Percentiles rank a stretch among this genome's conserved stretches.
These are phyloP conservation scores for Ranitomeya variabilis DNA, from an alignment of 2,113 vertebrate species.

Conservation along the genomic window DNA sequence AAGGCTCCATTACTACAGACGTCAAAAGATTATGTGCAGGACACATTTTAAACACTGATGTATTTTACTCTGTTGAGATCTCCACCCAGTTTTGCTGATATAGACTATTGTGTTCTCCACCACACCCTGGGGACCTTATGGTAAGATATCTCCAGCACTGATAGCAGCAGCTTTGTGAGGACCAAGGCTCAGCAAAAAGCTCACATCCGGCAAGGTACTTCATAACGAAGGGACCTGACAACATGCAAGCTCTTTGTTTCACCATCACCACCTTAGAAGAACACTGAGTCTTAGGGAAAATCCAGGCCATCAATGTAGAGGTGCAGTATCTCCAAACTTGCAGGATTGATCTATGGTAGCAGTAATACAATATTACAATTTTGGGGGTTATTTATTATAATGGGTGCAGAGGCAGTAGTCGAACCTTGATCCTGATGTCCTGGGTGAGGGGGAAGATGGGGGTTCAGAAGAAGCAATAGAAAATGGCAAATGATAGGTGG, in stretches of 20 bases:
- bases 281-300: not conserved
- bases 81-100: slow-evolving; percentile 21
- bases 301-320: not conserved
- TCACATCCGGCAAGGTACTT: not conserved
- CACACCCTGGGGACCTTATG: slow-evolving; percentile 24
- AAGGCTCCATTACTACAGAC: not conserved
- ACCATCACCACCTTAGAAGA: not conserved
- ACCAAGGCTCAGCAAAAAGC: slow-evolving; percentile 1
- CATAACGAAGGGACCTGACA: not conserved
- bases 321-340: not conserved
- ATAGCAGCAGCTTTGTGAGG: not conserved
- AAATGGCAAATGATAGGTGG: too few species aligned
- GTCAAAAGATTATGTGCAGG: not conserved
- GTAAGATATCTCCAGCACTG: slow-evolving; percentile 3
- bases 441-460: too few species aligned
- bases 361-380: not conserved
- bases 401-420: too few species aligned
- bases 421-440: too few species aligned
- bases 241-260: not conserved
- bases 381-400: too few species aligned
- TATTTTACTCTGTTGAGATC: not conserved
- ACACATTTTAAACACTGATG: not conserved
- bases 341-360: not conserved
- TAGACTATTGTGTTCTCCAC: not conserved
- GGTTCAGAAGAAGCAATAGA: too few species aligned